Conservation (phyloP, 2,113 vertebrate genomes). For the Ploceus nigricollis region DNA sequence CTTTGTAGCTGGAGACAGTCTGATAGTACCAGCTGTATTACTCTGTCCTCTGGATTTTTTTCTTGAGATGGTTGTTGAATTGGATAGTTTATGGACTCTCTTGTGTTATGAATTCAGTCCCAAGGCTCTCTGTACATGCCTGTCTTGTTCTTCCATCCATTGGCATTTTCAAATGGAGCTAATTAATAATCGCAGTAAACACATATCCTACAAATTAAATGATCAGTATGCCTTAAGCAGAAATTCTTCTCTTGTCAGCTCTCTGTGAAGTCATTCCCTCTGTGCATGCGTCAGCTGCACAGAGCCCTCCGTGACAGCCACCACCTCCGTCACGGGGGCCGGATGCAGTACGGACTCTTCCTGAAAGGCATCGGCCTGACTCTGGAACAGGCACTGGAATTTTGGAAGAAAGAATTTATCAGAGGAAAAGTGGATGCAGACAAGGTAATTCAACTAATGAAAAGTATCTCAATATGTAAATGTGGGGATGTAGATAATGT, state of each 20-base stretch:
- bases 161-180: background rate
- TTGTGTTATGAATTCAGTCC: background rate
- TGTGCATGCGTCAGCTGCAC: slow-evolving; percentile 94
- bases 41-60: background rate
- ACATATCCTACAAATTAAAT: background rate
- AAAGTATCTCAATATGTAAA: background rate
- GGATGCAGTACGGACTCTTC: slow-evolving; percentile 97
- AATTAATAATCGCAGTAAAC: background rate
- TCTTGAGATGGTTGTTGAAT: background rate
- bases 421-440: slow-evolving; percentile 93
- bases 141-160: background rate
- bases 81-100: background rate
- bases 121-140: background rate
- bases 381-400: slow-evolving; percentile 92
- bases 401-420: slow-evolving; percentile 94
- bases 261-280: slow-evolving; percentile 87
- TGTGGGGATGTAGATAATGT: background rate
- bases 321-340: slow-evolving; percentile 92
- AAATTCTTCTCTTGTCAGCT: slow-evolving; percentile 72
- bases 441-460: slow-evolving; percentile 78
- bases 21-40: background rate
- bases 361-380: slow-evolving; percentile 94
- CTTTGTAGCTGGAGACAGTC: background rate
- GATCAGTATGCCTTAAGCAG: background rate
- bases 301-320: slow-evolving; percentile 86